phyloP scores from a whole-genome alignment of 2,888 invertebrate species.

The Vanessa cardui region DNA sequence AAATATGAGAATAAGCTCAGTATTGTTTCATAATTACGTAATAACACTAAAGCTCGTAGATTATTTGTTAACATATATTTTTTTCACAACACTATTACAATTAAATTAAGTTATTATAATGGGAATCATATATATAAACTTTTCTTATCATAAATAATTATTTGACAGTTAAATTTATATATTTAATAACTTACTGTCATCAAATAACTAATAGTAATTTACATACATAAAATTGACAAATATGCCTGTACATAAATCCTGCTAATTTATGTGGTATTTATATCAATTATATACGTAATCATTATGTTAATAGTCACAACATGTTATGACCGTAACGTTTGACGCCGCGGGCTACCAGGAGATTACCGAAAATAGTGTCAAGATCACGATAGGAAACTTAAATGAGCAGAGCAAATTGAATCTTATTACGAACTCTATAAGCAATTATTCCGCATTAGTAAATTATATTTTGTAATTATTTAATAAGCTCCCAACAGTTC shows the following conservation, averaged over 20 bases:
- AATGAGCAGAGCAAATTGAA: constrained; percentile 16
- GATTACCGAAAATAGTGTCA: constrained; percentile 30
- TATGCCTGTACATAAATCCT: background rate
- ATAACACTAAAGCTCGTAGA: background rate
- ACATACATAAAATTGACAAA: background rate
- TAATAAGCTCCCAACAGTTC: constrained; percentile 22
- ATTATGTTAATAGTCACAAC: constrained; percentile 16
- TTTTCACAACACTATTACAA: constrained; percentile 2
- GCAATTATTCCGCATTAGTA: background rate
- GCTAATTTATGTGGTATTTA: constrained; percentile 18
- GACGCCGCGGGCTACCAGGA: constrained; percentile 18
- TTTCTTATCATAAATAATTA: no score
- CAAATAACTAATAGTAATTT: no score
- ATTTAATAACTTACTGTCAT: no score
- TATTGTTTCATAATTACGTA: constrained; percentile 10
- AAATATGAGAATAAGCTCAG: constrained; percentile 9
- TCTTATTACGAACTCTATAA: constrained; percentile 13
- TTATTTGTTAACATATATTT: background rate
- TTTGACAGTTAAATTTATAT: no score
- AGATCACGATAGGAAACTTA: constrained; percentile 11
- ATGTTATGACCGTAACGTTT: constrained; percentile 17
- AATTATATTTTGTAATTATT: constrained; percentile 14
- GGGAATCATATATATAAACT: background rate
- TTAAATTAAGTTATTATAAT: background rate
- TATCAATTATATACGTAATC: constrained; percentile 15